phyloP scores from a whole-genome alignment of 2,888 invertebrate species.

The Sipha maydis region DNA sequence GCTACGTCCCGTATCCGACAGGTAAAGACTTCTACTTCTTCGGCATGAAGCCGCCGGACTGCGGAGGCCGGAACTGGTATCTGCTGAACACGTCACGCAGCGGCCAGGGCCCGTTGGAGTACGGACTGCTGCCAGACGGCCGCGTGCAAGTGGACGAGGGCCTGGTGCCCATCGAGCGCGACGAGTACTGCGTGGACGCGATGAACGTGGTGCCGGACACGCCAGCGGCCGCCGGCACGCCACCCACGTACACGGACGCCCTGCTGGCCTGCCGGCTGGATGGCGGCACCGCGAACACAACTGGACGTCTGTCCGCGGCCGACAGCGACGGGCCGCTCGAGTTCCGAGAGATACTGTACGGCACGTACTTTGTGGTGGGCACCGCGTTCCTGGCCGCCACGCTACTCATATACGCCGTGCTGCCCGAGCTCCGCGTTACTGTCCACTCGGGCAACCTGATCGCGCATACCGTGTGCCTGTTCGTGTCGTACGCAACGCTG shows the following conservation, averaged over 20 bases:
- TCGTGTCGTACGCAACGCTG: slow-evolving; percentile 63
- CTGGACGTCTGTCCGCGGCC: neutral
- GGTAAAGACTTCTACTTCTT: slow-evolving; percentile 33
- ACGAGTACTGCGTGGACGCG: slow-evolving; percentile 62
- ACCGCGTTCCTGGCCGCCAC: slow-evolving; percentile 64
- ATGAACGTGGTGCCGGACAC: slow-evolving; percentile 1
- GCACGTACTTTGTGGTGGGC: slow-evolving; percentile 63
- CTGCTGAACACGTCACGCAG: slow-evolving; percentile 14
- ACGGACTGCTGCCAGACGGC: slow-evolving; percentile 54
- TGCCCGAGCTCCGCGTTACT: slow-evolving; percentile 63
- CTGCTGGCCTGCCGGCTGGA: slow-evolving; percentile 29
- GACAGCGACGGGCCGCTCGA: neutral
- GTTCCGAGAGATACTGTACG: slow-evolving; percentile 63
- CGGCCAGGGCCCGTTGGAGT: neutral
- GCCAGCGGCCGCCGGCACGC: neutral
- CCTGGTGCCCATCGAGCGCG: slow-evolving; percentile 44
- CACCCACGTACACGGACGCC: slow-evolving; percentile 36
- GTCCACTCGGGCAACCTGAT: slow-evolving; percentile 64
- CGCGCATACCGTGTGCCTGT: slow-evolving; percentile 64
- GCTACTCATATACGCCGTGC: slow-evolving; percentile 63
- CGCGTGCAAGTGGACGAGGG: slow-evolving; percentile 50
- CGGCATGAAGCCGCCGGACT: slow-evolving; percentile 34
- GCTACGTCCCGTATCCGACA: neutral
- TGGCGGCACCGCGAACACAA: neutral
- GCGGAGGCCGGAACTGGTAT: slow-evolving; percentile 37